Evolutionary conservation across 1,140 invertebrate species (phyloP).

Genomic region (Tachypleus tridentatus): DNA sequence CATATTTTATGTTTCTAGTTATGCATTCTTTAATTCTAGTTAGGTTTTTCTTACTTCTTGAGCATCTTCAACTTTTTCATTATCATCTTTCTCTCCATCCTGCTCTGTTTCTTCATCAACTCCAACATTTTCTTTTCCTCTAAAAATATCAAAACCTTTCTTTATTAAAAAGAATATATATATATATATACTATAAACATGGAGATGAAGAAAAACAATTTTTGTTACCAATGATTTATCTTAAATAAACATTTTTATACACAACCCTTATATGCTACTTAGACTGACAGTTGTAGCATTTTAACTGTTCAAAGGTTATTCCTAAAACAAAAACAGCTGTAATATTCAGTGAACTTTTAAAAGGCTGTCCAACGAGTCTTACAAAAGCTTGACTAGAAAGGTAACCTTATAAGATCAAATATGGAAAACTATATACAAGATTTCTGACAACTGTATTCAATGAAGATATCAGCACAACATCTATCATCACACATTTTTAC

Average conservation of each 20-base stretch:
- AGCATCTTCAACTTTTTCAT: conserved; percentile 24
- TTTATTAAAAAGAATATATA: conserved; percentile 11
- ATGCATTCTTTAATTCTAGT: conserved; percentile 14
- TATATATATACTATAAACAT: background rate
- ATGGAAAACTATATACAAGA: too few species aligned
- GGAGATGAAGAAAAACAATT: background rate
- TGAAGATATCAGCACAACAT: too few species aligned
- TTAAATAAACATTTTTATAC: background rate
- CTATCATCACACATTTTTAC: too few species aligned
- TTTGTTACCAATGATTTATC: conserved; percentile 7
- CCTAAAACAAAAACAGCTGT: too few species aligned
- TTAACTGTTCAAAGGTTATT: too few species aligned
- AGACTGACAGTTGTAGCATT: too few species aligned
- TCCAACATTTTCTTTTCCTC: conserved; percentile 15
- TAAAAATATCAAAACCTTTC: background rate
- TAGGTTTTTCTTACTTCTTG: conserved; percentile 14
- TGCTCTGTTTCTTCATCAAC: conserved; percentile 29
- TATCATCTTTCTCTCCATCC: conserved; percentile 26
- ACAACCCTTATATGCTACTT: too few species aligned
- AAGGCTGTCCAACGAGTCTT: too few species aligned
- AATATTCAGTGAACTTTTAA: too few species aligned
- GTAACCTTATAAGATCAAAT: too few species aligned
- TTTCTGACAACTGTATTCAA: too few species aligned
- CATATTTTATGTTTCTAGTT: conserved; percentile 8
- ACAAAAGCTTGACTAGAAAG: too few species aligned